Evolutionary conservation across 2,113 vertebrate species (phyloP), one percentile per base, ranked within the genome.

Genomic region (Tachysurus fulvidraco): DNA sequence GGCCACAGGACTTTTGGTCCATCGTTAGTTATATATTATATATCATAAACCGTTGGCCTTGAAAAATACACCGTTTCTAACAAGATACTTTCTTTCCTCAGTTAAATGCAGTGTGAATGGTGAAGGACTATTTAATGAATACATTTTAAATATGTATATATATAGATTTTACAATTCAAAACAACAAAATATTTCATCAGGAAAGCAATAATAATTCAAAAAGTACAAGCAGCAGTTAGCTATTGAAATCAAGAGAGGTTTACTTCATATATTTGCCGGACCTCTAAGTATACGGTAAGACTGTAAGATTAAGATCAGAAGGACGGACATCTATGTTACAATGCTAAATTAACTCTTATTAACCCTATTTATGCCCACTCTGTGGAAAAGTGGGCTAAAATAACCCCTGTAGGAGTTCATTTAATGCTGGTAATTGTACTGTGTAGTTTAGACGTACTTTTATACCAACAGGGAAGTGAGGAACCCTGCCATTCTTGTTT

Each of bases 401-500:
- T 36, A n/a, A 19, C 44, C 60, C 36, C 60, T 44, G 36, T 54
- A 46, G 21, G 74, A 85, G 62, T 80, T 86, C 28, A 81, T 81
- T 71, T 59, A 71, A 57, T 11, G 30, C 36, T 86, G 52, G 64
- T 81, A 65, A 59, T 71, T 57, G 36, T 54, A 69, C 50, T 86
- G 76, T 86, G 76, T 65, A 36, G 74, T 50, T 41, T 74, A 80
- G 64, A 71, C 85, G 41, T 76, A 41, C 79, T 57, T 16, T 83
- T 76, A 83, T 87, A 77, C 78, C 30, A 17, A 87, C 23, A 6
- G 62, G 82, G 82, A 57, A 71, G 82, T 30, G 19, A 57, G 54
- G 52, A 57, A 83, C 30, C 19, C 64, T 71, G 84, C 50, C 84
- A 79, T 85, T 85, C 59, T 28, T 41, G n/a, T 79, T 79, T 54